Conservation (phyloP, 2,797 vertebrate genomes). For the Acestrorhynchus altus region DNA sequence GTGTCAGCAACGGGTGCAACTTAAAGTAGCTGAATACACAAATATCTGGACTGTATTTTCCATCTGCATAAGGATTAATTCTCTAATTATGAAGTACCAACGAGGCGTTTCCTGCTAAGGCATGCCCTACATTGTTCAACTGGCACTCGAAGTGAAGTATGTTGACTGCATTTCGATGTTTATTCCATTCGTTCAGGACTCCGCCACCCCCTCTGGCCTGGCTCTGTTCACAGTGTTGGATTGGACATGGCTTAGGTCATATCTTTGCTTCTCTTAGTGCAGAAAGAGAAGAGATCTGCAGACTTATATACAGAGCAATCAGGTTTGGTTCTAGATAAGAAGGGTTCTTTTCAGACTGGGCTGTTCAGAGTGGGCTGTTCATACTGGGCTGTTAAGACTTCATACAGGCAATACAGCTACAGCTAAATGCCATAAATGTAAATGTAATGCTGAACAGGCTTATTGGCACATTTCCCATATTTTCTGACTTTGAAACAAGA, state of each 20-base stretch:
- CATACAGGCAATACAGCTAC: no score
- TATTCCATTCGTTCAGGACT: constrained; percentile 2
- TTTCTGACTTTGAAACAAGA: neutral
- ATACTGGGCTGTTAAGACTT: neutral
- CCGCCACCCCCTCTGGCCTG: constrained; percentile 43
- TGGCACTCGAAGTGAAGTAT: constrained; percentile 33
- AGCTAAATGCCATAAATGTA: no score
- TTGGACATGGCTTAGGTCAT: constrained; percentile 51
- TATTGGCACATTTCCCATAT: neutral
- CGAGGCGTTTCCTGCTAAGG: neutral
- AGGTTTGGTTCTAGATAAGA: neutral
- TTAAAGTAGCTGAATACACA: no score
- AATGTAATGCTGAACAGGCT: no score
- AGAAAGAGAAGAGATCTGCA: constrained; percentile 30
- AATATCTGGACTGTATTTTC: neutral
- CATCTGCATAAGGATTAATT: neutral
- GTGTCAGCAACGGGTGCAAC: no score
- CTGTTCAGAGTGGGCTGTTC: no score
- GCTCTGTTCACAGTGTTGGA: constrained; percentile 52
- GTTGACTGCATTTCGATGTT: constrained; percentile 33
- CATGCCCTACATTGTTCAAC: constrained; percentile 15
- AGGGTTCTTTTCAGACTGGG: neutral
- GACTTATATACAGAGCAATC: constrained; percentile 17
- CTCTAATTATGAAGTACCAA: no score
- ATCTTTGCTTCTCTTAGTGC: constrained; percentile 44